These are phyloP conservation scores for Thryonomys swinderianus DNA, from an alignment of 2,113 vertebrate species.

Conservation along the genomic window DNA sequence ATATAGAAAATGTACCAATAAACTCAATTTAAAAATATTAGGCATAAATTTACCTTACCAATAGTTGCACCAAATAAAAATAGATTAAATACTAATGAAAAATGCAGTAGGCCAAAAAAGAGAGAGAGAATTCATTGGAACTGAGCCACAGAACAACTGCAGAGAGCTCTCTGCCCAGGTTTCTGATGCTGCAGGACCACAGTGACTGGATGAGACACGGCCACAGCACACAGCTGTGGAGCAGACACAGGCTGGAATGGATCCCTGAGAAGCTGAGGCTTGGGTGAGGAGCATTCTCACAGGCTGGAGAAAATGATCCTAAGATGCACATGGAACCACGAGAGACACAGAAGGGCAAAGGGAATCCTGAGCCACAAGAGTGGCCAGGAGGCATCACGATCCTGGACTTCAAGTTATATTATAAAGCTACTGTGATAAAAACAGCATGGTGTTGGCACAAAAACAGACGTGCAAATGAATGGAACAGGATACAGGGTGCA, in stretches of 20 bases:
- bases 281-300: background rate
- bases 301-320: background rate
- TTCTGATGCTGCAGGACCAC: background rate
- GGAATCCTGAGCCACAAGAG: background rate
- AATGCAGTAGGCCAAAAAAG: background rate
- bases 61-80: background rate
- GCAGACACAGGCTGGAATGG: background rate
- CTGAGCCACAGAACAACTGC: background rate
- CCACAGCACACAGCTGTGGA: background rate
- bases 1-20: no score
- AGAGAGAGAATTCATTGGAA: background rate
- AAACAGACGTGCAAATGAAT: background rate
- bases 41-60: background rate
- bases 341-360: background rate
- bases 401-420: background rate
- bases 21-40: background rate
- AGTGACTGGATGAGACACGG: background rate
- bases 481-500: background rate
- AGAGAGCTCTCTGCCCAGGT: background rate
- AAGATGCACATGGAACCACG: background rate
- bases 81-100: background rate
- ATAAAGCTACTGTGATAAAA: background rate
- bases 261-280: background rate
- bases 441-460: background rate
- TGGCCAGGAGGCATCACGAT: background rate